Evolutionary conservation across 2,797 vertebrate genomes (phyloP).

Genomic region (Lepidocolaptes lacrymiger): DNA sequence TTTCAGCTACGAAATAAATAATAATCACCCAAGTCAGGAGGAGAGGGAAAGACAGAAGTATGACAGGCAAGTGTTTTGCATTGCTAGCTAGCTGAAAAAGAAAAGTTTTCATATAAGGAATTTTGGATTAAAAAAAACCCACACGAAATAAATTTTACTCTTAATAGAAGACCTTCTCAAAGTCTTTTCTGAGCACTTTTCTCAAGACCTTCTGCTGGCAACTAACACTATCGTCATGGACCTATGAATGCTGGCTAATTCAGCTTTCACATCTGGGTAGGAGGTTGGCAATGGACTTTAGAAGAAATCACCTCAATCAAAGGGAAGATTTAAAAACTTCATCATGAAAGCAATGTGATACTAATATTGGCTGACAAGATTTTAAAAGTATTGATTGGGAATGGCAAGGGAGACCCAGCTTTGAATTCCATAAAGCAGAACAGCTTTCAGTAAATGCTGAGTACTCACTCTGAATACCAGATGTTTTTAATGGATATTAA

Average conservation of each 20-base stretch:
- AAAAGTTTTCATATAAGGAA: not conserved
- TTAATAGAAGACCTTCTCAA: not conserved
- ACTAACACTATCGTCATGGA: not conserved
- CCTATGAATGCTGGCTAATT: not conserved
- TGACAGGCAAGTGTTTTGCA: not conserved
- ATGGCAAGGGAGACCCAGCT: not conserved
- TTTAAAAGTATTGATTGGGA: not conserved
- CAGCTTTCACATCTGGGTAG: not conserved
- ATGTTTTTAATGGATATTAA: not conserved
- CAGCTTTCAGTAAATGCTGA: not conserved
- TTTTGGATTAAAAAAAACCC: not conserved
- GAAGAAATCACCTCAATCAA: not conserved
- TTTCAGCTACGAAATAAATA: conserved; percentile 57
- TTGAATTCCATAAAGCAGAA: not conserved
- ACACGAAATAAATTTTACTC: not conserved
- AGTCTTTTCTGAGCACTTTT: not conserved
- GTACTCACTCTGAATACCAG: not conserved
- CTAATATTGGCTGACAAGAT: not conserved
- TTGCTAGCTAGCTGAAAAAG: not conserved
- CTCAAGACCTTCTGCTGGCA: not conserved
- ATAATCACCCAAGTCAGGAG: conserved; percentile 5
- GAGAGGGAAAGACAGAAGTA: not conserved
- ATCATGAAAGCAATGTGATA: not conserved
- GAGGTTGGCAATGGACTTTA: not conserved
- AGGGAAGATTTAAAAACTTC: not conserved